phyloP scores from a whole-genome alignment of 2,113 vertebrate species.

The Xenopus borealis region DNA sequence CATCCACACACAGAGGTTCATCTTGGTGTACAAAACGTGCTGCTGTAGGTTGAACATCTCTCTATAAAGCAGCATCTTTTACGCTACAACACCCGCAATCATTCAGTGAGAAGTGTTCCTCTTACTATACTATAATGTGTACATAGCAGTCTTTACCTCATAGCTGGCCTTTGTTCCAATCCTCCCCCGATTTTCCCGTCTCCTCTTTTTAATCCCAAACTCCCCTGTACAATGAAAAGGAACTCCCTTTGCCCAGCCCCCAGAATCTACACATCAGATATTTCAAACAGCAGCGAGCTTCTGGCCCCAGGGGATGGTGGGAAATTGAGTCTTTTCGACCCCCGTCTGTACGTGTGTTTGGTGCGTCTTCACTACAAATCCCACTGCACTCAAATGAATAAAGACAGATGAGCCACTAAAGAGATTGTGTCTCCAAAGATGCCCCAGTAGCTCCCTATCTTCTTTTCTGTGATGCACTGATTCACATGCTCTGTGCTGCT shows the following conservation, averaged over 20 bases:
- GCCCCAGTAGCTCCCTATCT: no score
- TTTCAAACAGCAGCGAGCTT: constrained; percentile 38
- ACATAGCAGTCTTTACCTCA: no score
- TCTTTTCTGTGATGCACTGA: no score
- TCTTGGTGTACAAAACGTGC: no score
- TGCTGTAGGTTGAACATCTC: no score
- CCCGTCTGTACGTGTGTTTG: fast-evolving
- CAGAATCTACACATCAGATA: constrained; percentile 46
- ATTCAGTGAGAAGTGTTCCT: no score
- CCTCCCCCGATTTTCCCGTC: background rate
- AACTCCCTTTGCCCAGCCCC: constrained; percentile 14
- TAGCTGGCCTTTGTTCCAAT: background rate
- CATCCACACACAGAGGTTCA: no score
- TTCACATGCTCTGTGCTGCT: no score
- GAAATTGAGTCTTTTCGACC: constrained; percentile 48
- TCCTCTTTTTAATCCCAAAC: background rate
- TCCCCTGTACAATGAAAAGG: background rate
- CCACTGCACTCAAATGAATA: background rate
- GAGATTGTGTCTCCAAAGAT: no score
- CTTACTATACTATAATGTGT: no score
- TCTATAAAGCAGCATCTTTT: no score
- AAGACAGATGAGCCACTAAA: background rate
- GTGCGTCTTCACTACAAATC: constrained; percentile 42
- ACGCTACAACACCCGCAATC: no score
- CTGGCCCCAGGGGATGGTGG: constrained; percentile 47